These are phyloP conservation scores for Eupsilia transversa DNA, from an alignment of 2,888 invertebrate genomes.

Conservation along the genomic window DNA sequence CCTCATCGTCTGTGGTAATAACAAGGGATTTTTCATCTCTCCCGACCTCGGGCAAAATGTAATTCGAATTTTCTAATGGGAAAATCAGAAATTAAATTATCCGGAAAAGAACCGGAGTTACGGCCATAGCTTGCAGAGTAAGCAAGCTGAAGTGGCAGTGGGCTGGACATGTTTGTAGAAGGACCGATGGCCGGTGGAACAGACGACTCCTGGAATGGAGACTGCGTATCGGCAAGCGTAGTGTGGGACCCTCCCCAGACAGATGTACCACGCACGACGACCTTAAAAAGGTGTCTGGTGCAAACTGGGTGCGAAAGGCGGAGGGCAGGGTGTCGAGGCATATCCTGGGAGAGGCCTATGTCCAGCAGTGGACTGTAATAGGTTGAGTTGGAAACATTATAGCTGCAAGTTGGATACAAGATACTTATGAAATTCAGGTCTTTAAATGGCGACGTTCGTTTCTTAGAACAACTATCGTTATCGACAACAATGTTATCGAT, in stretches of 20 bases:
- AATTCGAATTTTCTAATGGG: slow-evolving; percentile 17
- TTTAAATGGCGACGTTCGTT: slow-evolving; percentile 6
- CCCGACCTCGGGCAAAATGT: neutral
- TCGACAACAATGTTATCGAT: slow-evolving; percentile 3
- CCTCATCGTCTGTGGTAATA: slow-evolving; percentile 21
- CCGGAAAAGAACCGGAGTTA: neutral
- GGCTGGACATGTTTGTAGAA: neutral
- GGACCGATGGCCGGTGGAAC: too few species aligned
- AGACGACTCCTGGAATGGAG: neutral
- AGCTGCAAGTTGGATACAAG: neutral
- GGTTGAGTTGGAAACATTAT: neutral
- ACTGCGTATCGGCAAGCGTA: neutral
- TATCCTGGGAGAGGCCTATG: neutral
- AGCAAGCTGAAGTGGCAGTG: neutral
- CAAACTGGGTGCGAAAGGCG: neutral
- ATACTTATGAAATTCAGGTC: neutral
- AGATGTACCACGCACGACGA: neutral
- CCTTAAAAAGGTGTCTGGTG: neutral
- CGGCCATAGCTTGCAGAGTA: neutral
- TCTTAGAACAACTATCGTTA: slow-evolving; percentile 11
- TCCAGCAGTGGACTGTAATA: too few species aligned
- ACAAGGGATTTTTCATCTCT: slow-evolving; percentile 3
- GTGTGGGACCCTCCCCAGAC: neutral
- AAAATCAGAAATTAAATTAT: neutral
- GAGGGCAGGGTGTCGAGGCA: neutral